These are phyloP conservation scores for Rhabdomys dilectus DNA, from an alignment of 2,113 vertebrate genomes.

Conservation along the genomic window DNA sequence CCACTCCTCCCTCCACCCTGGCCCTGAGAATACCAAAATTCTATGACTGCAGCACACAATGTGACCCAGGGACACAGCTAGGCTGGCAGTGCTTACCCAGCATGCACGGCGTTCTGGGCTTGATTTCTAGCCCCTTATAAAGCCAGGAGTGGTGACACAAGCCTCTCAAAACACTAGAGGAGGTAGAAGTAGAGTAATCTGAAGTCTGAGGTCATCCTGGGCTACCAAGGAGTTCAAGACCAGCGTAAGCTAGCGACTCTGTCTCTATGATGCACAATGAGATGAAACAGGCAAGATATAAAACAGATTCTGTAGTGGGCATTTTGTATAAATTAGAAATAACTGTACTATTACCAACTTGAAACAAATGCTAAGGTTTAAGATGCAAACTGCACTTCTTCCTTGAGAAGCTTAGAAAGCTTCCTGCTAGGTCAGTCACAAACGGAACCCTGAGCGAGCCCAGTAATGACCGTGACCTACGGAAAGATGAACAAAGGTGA, in stretches of 20 bases:
- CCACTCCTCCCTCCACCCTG: background rate
- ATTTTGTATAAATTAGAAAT: background rate
- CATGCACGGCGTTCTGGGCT: background rate
- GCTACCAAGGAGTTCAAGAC: background rate
- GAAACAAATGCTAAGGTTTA: background rate
- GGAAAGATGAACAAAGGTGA: slow-evolving; percentile 50
- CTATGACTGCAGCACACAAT: background rate
- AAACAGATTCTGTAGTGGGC: background rate
- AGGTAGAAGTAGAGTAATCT: background rate
- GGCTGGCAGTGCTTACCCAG: background rate
- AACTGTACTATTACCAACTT: background rate
- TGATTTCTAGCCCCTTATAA: background rate
- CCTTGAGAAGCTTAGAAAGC: background rate
- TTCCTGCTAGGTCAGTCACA: background rate
- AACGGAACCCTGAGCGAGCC: background rate
- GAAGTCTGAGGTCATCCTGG: background rate
- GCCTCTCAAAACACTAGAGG: background rate
- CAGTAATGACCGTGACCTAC: background rate
- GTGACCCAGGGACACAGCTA: background rate
- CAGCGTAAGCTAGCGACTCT: background rate
- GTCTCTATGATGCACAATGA: background rate
- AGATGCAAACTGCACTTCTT: slow-evolving; percentile 3
- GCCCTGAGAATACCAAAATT: background rate
- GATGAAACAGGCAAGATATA: background rate
- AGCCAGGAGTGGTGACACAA: background rate